Evolutionary conservation across 2,888 invertebrate species (phyloP).

Genomic region (Biston stratarius): DNA sequence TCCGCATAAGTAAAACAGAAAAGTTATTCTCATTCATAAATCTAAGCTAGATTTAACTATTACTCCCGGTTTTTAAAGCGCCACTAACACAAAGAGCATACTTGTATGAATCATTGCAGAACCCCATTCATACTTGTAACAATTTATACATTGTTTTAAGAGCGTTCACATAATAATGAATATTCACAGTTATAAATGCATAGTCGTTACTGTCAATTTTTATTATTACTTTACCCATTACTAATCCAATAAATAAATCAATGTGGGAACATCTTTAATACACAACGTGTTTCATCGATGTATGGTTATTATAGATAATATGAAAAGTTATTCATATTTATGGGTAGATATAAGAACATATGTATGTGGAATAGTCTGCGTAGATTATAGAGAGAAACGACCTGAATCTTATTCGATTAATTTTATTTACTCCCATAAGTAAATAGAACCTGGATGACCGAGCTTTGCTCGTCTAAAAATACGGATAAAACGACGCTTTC

Average conservation of each 20-base stretch:
- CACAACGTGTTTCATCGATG: too few species aligned
- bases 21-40: background rate
- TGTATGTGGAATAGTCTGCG: too few species aligned
- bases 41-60: background rate
- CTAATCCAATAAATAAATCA: conserved; percentile 50
- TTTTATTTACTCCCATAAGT: too few species aligned
- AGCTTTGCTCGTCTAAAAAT: too few species aligned
- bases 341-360: too few species aligned
- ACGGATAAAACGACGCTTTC: too few species aligned
- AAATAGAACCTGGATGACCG: too few species aligned
- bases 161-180: conserved; percentile 48
- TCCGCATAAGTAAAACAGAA: too few species aligned
- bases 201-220: conserved; percentile 60
- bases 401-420: too few species aligned
- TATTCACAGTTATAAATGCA: conserved; percentile 55
- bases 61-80: background rate
- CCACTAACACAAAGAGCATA: conserved; percentile 23
- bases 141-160: conserved; percentile 57
- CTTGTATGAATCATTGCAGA: conserved; percentile 19
- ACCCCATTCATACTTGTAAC: conserved; percentile 50
- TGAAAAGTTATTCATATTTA: too few species aligned
- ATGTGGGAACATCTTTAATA: conserved; percentile 52
- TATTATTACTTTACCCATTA: conserved; percentile 57
- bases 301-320: too few species aligned
- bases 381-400: too few species aligned